Base-by-base conservation (phyloP, 2,113 vertebrate species). In the Motacilla tschutschensis region DNA sequence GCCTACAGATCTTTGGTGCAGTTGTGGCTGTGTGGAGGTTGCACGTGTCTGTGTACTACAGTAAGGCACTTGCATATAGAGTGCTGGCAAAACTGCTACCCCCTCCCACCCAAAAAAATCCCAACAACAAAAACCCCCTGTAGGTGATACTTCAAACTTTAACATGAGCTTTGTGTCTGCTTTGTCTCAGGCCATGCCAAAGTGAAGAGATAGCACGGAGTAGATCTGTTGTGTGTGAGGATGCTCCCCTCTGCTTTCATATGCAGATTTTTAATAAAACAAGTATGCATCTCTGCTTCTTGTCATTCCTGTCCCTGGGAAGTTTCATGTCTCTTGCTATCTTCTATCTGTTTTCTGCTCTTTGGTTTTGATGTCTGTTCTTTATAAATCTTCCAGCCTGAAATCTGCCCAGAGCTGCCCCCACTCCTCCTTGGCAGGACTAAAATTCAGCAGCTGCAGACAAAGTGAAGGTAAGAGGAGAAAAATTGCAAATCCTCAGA, bases 291-390 rank as follows among this genome's bases (percentile, higher is more conserved):
- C 69, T 85, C 93, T 95, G 92, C 71, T 95, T 87, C 70, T 90
- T 87, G 38, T 94, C 92, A 89, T 48, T 89, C 51, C 59, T 58
- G 0, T 79, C 47, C 43, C 72, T 67, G 67, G 54, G 69, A 70
- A 64, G 38, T 76, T 89, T 93, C 4, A 16, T 8, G 17, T 85
- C 54, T 4, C 16, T 72, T 3, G 2, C 43, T 88, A 79, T 82
- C 79, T 87, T 65, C 43, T 80, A 18, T 87, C 17, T 1, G 47
- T 64, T 79, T 88, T 81, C 87, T 69, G 63, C n/a, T n/a, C 54
- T 91, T 94, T 90, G 71, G 57, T 94, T 78, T 88, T 83, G 74
- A 70, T 80, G 69, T 80, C 82, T 91, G 76, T 74, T 90, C 58
- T 84, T 75, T 41, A 84, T 88, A 90, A 90, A 88, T 28, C 58